Percentiles rank a stretch among this genome's conserved stretches.
Conservation (phyloP, 1,140 invertebrate species). For the Zaprionus africanus region DNA sequence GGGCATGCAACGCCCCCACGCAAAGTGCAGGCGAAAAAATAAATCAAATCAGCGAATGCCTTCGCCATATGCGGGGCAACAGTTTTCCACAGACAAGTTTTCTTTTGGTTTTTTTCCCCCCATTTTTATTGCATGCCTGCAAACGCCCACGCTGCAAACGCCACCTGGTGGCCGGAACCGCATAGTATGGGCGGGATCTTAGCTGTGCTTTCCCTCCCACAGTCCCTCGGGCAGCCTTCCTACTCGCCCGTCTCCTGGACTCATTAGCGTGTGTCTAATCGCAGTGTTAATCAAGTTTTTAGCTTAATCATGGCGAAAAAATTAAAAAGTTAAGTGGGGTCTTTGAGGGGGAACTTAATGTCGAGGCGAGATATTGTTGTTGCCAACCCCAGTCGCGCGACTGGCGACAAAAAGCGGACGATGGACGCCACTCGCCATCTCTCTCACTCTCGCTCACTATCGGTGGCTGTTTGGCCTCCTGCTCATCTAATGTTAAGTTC, state of each 20-base stretch:
- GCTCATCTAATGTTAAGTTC: slow-evolving; percentile 61
- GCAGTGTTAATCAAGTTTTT: slow-evolving; percentile 35
- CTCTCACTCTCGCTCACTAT: slow-evolving; percentile 24
- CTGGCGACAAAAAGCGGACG: slow-evolving; percentile 1
- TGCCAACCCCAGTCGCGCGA: slow-evolving; percentile 29
- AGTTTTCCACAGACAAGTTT: slow-evolving; percentile 10
- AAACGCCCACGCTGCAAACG: slow-evolving; percentile 19
- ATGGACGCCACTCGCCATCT: background rate
- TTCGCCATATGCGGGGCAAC: background rate
- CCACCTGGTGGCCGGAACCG: slow-evolving; percentile 31
- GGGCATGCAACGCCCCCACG: slow-evolving; percentile 5
- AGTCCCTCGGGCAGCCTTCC: background rate
- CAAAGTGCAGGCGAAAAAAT: background rate
- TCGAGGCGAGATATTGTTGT: slow-evolving; percentile 23
- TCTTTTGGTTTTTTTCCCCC: slow-evolving; percentile 6
- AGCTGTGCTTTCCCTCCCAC: background rate
- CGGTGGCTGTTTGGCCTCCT: slow-evolving; percentile 2
- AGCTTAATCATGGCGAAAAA: slow-evolving; percentile 16
- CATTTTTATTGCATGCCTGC: slow-evolving; percentile 22
- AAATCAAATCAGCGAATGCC: slow-evolving; percentile 4
- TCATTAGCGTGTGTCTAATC: slow-evolving; percentile 42
- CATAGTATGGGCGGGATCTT: slow-evolving; percentile 18
- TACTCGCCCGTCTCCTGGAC: slow-evolving; percentile 10
- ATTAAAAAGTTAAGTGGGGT: slow-evolving; percentile 30
- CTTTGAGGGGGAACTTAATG: slow-evolving; percentile 14